Evolutionary conservation across 2,888 invertebrate genomes (phyloP).

Genomic region (Sinopyrophorus schimmeli): DNA sequence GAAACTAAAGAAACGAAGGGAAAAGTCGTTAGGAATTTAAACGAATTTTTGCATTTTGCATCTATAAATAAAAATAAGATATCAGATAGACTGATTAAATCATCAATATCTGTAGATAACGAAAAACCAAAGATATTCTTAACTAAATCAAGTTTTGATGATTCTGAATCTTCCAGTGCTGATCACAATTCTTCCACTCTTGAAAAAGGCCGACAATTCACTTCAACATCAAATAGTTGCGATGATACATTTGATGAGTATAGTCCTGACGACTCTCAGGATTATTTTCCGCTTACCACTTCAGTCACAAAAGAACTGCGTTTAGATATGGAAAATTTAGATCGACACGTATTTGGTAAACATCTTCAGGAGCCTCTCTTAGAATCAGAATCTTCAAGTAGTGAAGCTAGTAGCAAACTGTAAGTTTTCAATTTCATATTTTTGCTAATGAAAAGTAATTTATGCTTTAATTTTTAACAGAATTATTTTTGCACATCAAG

Average conservation of each 20-base stretch:
- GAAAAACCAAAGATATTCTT: conserved; percentile 57
- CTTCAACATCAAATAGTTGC: conserved; percentile 44
- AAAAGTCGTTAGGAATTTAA: conserved; percentile 73
- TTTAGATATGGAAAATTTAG: conserved; percentile 80
- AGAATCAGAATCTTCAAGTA: conserved; percentile 36
- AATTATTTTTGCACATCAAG: too few species aligned
- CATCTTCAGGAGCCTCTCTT: conserved; percentile 46
- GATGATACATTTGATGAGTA: conserved; percentile 61
- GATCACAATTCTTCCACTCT: conserved; percentile 39
- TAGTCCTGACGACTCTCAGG: conserved; percentile 80
- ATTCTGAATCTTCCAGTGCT: conserved; percentile 56
- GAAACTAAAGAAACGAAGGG: conserved; percentile 55
- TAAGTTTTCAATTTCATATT: conserved; percentile 13
- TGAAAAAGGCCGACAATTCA: conserved; percentile 20
- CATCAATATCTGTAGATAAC: conserved; percentile 26
- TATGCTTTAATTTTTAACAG: too few species aligned
- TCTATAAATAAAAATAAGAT: conserved; percentile 66
- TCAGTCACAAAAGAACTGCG: conserved; percentile 83
- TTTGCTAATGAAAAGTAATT: not conserved
- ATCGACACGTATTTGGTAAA: conserved; percentile 79
- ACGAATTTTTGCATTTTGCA: conserved; percentile 81
- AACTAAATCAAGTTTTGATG: conserved; percentile 56
- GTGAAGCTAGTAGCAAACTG: conserved; percentile 34
- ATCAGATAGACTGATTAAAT: conserved; percentile 46
- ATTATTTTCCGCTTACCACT: conserved; percentile 85